Evolutionary conservation across 2,797 vertebrate genomes (phyloP), one percentile per base, ranked within the genome.

Genomic region (Ctenopoma kingsleyae): DNA sequence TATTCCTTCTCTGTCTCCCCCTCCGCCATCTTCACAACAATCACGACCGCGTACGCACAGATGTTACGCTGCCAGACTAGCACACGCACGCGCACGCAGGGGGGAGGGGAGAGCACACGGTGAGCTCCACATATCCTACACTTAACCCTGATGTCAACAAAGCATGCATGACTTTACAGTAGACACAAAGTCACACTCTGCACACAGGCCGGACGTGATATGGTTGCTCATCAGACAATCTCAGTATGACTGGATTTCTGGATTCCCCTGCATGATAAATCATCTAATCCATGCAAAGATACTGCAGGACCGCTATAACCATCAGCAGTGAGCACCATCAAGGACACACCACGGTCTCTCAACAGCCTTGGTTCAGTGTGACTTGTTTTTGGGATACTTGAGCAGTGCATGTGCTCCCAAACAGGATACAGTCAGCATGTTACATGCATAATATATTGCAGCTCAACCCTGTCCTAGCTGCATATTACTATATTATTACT

Each of bases 1-100:
- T 95, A 95, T 92, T 97, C 96, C 94, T 93, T 95, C 90, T 97
- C 97, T 93, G 96, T 97, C 96, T 97, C 97, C 89, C 96, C 97
- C 96, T 97, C 97, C 97, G 97, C 97, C 97, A 98, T 99, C 96
- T 99, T 99, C 96, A 96, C 96, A 96, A 95, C 97, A 96, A 95
- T 96, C 96, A 97, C 96, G 95, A 96, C 95, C 95, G 95, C 96
- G 96, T 96, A 96, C 96, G 95, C 95, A 94, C 93, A 94, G 93
- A 93, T 94, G 91, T 92, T 92, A 92, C 91, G 87, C 83, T 76
- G 87, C 87, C 66, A 92, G 86, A 78, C 87, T 48, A 50, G 86
- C 88, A 90, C 91, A 86, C 93, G 91, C 91, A 86, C 92, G 90
- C 85, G 83, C 93, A 92, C 93, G 92, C 92, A 89, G 61, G 61